Evolutionary conservation across 2,888 invertebrate genomes (phyloP).

Genomic region (Diarsia dahlii): DNA sequence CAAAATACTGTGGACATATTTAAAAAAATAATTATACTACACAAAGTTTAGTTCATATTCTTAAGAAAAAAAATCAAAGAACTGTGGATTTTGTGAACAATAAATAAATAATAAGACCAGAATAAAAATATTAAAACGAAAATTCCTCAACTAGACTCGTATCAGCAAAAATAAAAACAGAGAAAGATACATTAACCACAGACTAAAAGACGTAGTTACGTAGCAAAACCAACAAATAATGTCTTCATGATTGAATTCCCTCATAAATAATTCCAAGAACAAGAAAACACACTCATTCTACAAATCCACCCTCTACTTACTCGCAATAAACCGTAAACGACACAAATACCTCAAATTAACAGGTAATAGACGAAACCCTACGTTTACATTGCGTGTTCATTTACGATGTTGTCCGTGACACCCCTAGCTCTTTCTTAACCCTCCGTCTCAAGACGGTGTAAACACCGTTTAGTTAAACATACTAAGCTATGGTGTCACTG

Average conservation of each 20-base stretch:
- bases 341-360: constrained; percentile 55
- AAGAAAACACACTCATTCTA: constrained; percentile 14
- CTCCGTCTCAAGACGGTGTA: constrained; percentile 83
- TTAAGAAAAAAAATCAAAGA: no score
- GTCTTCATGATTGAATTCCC: background rate
- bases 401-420: constrained; percentile 78
- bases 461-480: constrained; percentile 75
- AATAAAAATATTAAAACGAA: no score
- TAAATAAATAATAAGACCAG: no score
- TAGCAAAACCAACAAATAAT: background rate
- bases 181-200: background rate
- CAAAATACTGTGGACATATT: no score
- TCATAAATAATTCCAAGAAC: constrained; percentile 19
- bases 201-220: background rate
- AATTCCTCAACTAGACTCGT: no score
- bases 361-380: constrained; percentile 59
- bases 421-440: constrained; percentile 82
- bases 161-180: no score
- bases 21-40: background rate
- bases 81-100: no score
- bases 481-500: constrained; percentile 53
- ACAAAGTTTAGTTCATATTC: no score
- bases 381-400: constrained; percentile 72
- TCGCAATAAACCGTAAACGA: constrained; percentile 53
- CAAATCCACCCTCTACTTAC: constrained; percentile 36